Conservation (phyloP, 2,797 vertebrate genomes). For the Labeo calbasu region DNA sequence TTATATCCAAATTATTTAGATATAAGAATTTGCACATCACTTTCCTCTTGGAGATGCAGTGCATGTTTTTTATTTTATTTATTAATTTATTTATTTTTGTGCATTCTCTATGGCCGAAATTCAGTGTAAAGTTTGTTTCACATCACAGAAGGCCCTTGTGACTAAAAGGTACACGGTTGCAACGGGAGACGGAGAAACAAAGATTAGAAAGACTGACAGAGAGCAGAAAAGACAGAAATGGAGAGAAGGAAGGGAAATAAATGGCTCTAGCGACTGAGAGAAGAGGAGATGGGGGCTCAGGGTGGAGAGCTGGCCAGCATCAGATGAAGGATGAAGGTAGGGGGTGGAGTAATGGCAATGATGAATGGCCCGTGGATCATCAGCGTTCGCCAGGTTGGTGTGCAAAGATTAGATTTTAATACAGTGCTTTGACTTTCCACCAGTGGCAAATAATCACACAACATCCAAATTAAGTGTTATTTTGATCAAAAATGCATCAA, state of each 20-base stretch:
- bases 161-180: slow-evolving; percentile 48
- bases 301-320: slow-evolving; percentile 68
- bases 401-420: slow-evolving; percentile 87
- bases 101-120: slow-evolving; percentile 14
- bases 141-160: slow-evolving; percentile 29
- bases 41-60: background rate
- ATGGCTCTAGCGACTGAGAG: slow-evolving; percentile 62
- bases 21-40: background rate
- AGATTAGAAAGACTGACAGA: slow-evolving; percentile 43
- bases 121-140: slow-evolving; percentile 33
- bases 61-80: background rate
- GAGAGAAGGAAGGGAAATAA: slow-evolving; percentile 69
- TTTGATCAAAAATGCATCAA: slow-evolving; percentile 73
- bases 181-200: slow-evolving; percentile 58
- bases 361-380: slow-evolving; percentile 81
- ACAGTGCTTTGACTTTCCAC: slow-evolving; percentile 74
- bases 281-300: slow-evolving; percentile 68
- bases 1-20: background rate
- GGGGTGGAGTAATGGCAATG: slow-evolving; percentile 83
- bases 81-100: background rate
- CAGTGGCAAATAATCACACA: slow-evolving; percentile 77
- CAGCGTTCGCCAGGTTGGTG: slow-evolving; percentile 80
- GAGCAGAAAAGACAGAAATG: slow-evolving; percentile 42
- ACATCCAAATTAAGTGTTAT: slow-evolving; percentile 79
- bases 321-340: slow-evolving; percentile 73